Evolutionary conservation across 2,888 invertebrate species (phyloP).

Genomic region (Furcula furcula): DNA sequence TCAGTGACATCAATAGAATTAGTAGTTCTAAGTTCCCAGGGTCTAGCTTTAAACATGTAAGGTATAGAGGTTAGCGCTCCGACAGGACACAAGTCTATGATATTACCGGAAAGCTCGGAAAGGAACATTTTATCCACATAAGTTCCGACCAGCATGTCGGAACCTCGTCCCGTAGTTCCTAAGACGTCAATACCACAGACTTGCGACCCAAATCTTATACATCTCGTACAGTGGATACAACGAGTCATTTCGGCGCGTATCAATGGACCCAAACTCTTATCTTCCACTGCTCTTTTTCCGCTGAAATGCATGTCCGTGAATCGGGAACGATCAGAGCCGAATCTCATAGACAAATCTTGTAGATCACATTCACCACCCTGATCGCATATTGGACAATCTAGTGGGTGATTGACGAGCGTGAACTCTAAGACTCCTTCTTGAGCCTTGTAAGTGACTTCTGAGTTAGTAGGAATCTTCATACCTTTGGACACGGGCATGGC

Average conservation of each 20-base stretch:
- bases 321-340: constrained; percentile 95
- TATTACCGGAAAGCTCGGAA: constrained; percentile 98
- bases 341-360: constrained; percentile 99
- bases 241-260: constrained; percentile 99
- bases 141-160: constrained; percentile 98
- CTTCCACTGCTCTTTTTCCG: constrained; percentile 97
- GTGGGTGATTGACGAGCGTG: constrained; percentile 96
- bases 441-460: constrained; percentile 87
- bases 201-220: constrained; percentile 98
- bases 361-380: constrained; percentile 97
- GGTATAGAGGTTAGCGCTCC: constrained; percentile 99
- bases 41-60: constrained; percentile 96
- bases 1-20: constrained; percentile 73
- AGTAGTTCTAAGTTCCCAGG: constrained; percentile 96
- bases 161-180: constrained; percentile 94
- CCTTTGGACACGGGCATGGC: constrained; percentile 99
- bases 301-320: constrained; percentile 94
- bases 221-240: constrained; percentile 99
- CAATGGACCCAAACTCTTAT: constrained; percentile 97
- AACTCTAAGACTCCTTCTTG: constrained; percentile 97
- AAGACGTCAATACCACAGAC: constrained; percentile 98
- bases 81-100: constrained; percentile 99
- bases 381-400: constrained; percentile 99
- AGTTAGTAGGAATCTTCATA: constrained; percentile 97
- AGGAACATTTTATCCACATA: constrained; percentile 98